Conservation (phyloP, 1,140 invertebrate species). For the Dinoponera quadriceps region DNA sequence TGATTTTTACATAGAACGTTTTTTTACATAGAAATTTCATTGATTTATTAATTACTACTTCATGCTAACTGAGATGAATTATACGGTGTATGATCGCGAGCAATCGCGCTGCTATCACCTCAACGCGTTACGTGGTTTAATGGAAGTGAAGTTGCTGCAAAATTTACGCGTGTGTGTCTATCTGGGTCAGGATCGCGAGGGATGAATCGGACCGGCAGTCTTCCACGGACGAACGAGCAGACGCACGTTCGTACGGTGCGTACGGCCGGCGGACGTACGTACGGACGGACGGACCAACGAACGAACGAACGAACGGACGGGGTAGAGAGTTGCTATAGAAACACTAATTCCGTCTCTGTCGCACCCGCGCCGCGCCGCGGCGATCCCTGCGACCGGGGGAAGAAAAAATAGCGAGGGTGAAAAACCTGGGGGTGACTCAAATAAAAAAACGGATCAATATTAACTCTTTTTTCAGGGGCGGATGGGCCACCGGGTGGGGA, state of each 20-base stretch:
- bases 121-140: too few species aligned
- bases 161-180: conserved; percentile 4
- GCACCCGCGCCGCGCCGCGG: conserved; percentile 70
- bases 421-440: conserved; percentile 85
- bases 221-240: conserved; percentile 63
- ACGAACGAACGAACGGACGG: conserved; percentile 68
- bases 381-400: conserved; percentile 79
- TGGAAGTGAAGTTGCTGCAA: not conserved
- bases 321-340: conserved; percentile 85
- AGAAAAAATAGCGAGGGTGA: conserved; percentile 86
- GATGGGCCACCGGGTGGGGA: conserved; percentile 81
- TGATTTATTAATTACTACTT: too few species aligned
- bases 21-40: too few species aligned
- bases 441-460: conserved; percentile 86
- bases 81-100: too few species aligned
- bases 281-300: conserved; percentile 59
- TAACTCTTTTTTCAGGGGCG: conserved; percentile 85
- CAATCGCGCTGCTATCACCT: too few species aligned
- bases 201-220: conserved; percentile 65
- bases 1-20: too few species aligned
- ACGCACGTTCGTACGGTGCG: not conserved
- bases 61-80: too few species aligned
- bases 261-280: conserved; percentile 51
- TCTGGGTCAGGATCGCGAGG: conserved; percentile 38
- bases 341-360: conserved; percentile 84